A percentile compares a stretch with the other conserved stretches of the same genome.
Conservation (phyloP, 2,888 invertebrate species). For the Acrobasis repandana region DNA sequence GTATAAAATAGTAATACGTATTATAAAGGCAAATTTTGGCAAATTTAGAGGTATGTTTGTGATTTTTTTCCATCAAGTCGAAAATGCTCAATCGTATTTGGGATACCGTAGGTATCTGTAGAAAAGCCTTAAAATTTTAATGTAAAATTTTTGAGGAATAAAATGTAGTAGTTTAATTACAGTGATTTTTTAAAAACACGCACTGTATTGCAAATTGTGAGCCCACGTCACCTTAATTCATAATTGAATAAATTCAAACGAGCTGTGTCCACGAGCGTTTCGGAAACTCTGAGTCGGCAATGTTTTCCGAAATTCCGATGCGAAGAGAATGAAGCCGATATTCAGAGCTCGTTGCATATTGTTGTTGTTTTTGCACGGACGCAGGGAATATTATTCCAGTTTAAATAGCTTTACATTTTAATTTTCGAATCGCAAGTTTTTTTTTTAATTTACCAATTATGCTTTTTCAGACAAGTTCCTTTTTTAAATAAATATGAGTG, state of each 20-base stretch:
- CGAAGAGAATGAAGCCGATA: slow-evolving; percentile 22
- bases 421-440: slow-evolving; percentile 5
- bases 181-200: no score
- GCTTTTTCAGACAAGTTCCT: not conserved
- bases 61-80: no score
- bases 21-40: no score
- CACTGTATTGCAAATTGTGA: no score
- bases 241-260: slow-evolving; percentile 12
- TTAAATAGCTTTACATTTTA: slow-evolving; percentile 16
- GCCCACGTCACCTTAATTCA: no score
- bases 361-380: slow-evolving; percentile 23
- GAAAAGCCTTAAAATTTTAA: no score
- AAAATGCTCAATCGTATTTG: no score
- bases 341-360: slow-evolving; percentile 15
- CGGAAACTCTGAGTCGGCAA: slow-evolving; percentile 1
- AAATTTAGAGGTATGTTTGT: no score
- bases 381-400: slow-evolving; percentile 22
- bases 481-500: not conserved
- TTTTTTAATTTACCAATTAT: not conserved
- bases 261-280: slow-evolving; percentile 7
- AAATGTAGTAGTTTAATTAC: no score
- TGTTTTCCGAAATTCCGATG: slow-evolving; percentile 16
- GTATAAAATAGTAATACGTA: no score
- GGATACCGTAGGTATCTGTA: no score
- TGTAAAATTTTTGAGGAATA: no score